Conservation (phyloP, 2,113 vertebrate species). For the Pelobates fuscus region DNA sequence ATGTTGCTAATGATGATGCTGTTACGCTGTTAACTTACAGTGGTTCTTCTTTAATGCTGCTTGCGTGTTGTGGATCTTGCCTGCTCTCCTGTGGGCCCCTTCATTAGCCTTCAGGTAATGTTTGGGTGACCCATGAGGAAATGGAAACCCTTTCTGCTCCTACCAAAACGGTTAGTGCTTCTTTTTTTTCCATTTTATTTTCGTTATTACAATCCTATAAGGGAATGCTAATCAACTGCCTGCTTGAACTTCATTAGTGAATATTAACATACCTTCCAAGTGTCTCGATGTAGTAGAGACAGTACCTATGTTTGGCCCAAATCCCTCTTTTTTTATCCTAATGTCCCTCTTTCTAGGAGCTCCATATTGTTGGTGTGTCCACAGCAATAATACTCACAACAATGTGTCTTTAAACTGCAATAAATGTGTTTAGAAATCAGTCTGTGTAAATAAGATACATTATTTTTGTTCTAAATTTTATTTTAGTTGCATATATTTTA, state of each 20-base stretch:
- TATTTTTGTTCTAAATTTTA: too few species aligned
- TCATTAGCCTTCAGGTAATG: slow-evolving; percentile 94
- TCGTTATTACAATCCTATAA: neutral
- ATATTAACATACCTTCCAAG: too few species aligned
- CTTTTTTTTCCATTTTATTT: slow-evolving; percentile 1
- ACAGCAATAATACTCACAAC: too few species aligned
- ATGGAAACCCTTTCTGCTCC: slow-evolving; percentile 97
- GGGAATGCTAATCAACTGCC: neutral
- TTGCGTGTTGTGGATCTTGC: slow-evolving; percentile 82
- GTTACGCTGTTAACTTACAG: slow-evolving; percentile 93
- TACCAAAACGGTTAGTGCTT: slow-evolving; percentile 92
- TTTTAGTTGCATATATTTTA: too few species aligned
- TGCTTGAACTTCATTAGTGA: neutral
- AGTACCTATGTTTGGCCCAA: too few species aligned
- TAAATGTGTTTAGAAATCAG: too few species aligned
- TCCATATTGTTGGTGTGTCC: too few species aligned
- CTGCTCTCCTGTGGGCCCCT: slow-evolving; percentile 69
- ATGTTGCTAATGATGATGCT: slow-evolving; percentile 82
- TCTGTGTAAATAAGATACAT: too few species aligned
- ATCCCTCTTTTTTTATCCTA: too few species aligned
- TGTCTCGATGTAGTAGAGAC: too few species aligned
- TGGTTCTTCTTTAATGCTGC: slow-evolving; percentile 96
- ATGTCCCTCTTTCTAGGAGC: too few species aligned
- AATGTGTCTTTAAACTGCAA: too few species aligned
- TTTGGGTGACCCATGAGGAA: slow-evolving; percentile 98